phyloP scores from a whole-genome alignment of 2,113 vertebrate genomes.

The Tympanuchus pallidicinctus region DNA sequence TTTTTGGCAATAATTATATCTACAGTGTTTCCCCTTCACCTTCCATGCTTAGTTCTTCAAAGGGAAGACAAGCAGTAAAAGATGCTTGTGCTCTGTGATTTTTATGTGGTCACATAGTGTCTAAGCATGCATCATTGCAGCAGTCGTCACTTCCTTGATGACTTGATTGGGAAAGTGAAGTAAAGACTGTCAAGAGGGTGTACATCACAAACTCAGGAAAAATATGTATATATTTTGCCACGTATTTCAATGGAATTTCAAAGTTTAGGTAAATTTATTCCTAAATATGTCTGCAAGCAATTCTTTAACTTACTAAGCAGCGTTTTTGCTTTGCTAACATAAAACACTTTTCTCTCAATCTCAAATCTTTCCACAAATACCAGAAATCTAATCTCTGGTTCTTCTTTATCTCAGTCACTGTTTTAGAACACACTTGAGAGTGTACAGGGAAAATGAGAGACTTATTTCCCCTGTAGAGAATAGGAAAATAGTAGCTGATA shows the following conservation, averaged over 20 bases:
- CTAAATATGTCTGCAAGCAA: background rate
- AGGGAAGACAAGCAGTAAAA: background rate
- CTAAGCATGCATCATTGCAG: background rate
- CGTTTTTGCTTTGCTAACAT: background rate
- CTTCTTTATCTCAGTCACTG: rapidly evolving
- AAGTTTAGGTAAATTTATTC: background rate
- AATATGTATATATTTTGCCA: background rate
- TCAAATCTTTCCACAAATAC: background rate
- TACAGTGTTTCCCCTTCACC: background rate
- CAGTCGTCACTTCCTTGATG: background rate
- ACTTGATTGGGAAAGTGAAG: background rate
- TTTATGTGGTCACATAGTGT: background rate
- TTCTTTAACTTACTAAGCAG: background rate
- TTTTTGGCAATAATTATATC: slow-evolving; percentile 44
- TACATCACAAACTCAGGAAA: background rate
- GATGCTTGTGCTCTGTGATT: background rate
- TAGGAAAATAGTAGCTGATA: rapidly evolving
- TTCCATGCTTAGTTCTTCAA: background rate
- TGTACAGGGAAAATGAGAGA: background rate
- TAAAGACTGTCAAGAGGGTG: background rate
- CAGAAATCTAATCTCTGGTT: background rate
- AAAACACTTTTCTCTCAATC: background rate
- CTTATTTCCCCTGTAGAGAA: background rate
- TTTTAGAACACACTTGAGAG: background rate
- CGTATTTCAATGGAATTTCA: background rate